A percentile compares a stretch with the other conserved stretches of the same genome.
Conservation (phyloP, 2,888 invertebrate genomes). For the Lasioglossum oenotherae region DNA sequence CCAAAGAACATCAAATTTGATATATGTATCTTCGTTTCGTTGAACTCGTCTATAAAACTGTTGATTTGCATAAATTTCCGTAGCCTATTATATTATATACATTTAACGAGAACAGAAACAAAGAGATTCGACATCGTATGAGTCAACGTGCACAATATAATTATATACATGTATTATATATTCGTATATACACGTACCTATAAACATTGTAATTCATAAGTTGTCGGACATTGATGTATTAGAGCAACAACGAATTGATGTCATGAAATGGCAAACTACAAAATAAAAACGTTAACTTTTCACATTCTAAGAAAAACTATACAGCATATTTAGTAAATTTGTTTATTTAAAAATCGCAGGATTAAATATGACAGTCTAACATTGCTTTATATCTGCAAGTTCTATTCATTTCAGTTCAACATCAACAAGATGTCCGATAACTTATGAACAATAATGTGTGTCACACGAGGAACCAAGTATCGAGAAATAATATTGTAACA, state of each 20-base stretch:
- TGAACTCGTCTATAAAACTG: not conserved
- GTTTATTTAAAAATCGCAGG: not conserved
- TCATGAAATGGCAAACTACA: not conserved
- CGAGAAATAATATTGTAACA: constrained; percentile 61
- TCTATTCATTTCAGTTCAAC: not conserved
- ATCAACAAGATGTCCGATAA: not conserved
- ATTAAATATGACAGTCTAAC: not conserved
- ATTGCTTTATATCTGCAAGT: not conserved
- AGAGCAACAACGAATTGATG: not conserved
- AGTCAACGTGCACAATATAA: constrained; percentile 51
- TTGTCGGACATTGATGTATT: not conserved
- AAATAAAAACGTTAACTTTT: not conserved
- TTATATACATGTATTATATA: constrained; percentile 56
- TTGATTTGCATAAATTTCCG: not conserved
- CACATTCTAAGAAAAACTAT: not conserved
- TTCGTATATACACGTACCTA: constrained; percentile 45
- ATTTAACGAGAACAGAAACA: constrained; percentile 21
- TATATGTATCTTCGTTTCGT: not conserved
- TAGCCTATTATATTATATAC: constrained; percentile 21
- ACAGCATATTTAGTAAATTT: not conserved
- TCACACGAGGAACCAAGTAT: constrained; percentile 72
- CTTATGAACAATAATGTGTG: not conserved
- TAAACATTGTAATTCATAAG: constrained; percentile 33
- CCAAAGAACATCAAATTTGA: not conserved
- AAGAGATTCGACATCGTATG: constrained; percentile 34